Base-by-base conservation (phyloP, 1,140 invertebrate genomes). In the Vanessa tameamea region DNA sequence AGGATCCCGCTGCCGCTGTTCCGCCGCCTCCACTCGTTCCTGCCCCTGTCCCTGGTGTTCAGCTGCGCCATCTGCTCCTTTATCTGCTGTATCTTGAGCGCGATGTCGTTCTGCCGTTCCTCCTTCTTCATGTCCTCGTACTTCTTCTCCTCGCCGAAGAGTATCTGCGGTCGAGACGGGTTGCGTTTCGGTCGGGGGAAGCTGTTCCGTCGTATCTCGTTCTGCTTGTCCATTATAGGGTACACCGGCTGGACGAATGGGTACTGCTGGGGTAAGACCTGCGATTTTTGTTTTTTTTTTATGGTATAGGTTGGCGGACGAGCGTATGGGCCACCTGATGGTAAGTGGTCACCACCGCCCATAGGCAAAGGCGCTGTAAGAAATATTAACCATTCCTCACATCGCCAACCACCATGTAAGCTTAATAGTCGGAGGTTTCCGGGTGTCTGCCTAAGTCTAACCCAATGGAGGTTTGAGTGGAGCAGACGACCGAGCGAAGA, bases 61-160 rank as follows among this genome's bases (percentile, higher is more conserved):
- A 84, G 31, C 20, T 78, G 73, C 14, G 84, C 77, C 84, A 90
- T 85, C 63, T 90, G 87, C 8, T 88, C 82, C 23, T 89, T 91
- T 0, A 91, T 89, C 75, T 90, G 86, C 43, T 88, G 84, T 76
- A 91, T 88, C 67, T 83, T 87, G n/a, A 73, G 73, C 0, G 83
- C 80, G 0, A 89, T 84, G 1, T 91, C 89, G 53, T 64, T 79
- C 47, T 78, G 13, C 16, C 67, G 12, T 20, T 55, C 53, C n/a
- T 55, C 63, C 31, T 63, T 23, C 23, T 64, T 75, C 20, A 47
- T 23, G n/a, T 57, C 64, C 15, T 73, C 72, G 14, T 77, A 67
- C 20, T 20, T 55, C 53, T 55, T 23, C 7, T 55, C 20, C 0
- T 55, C 53, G 16, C 20, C 50, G 50, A n/a, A 51, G 15, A 37